phyloP scores from a whole-genome alignment of 2,888 invertebrate species.

The Cheilosia scutellata region DNA sequence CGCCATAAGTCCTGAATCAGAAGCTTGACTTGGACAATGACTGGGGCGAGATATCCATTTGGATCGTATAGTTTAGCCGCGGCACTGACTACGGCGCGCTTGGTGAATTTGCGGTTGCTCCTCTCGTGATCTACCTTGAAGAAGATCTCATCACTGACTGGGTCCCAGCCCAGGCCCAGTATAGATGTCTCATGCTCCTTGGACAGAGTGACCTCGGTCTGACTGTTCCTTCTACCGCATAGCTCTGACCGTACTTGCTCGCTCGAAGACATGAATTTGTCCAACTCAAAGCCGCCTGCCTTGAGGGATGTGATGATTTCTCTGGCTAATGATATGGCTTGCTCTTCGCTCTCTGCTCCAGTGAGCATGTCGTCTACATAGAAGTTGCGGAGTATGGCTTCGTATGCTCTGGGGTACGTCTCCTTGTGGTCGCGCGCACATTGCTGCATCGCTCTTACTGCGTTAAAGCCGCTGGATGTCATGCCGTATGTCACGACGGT shows the following conservation, averaged over 20 bases:
- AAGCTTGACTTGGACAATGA: slow-evolving; percentile 11
- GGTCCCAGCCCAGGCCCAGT: slow-evolving; percentile 13
- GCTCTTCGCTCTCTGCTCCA: slow-evolving; percentile 9
- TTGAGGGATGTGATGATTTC: not conserved
- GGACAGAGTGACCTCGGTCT: not conserved
- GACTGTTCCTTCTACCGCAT: not conserved
- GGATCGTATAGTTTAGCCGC: slow-evolving; percentile 28
- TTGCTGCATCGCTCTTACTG: not conserved
- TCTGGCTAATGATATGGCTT: not conserved
- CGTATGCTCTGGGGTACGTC: not conserved
- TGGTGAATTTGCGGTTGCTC: not conserved
- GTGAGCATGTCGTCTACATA: slow-evolving; percentile 23
- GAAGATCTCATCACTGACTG: not conserved
- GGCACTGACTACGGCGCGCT: slow-evolving; percentile 10
- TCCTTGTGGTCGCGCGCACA: not conserved
- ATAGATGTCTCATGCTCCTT: not conserved
- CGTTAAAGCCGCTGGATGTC: not conserved
- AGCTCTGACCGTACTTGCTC: not conserved
- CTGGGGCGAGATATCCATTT: slow-evolving; percentile 29
- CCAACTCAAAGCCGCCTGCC: slow-evolving; percentile 10
- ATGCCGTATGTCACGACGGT: not conserved
- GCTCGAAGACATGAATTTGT: slow-evolving; percentile 23
- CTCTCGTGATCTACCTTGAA: not conserved
- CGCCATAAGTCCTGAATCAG: slow-evolving; percentile 31
- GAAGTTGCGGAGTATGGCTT: slow-evolving; percentile 8